These are phyloP conservation scores for Sitta carolinensis DNA, from an alignment of 2,797 vertebrate genomes.

Conservation along the genomic window DNA sequence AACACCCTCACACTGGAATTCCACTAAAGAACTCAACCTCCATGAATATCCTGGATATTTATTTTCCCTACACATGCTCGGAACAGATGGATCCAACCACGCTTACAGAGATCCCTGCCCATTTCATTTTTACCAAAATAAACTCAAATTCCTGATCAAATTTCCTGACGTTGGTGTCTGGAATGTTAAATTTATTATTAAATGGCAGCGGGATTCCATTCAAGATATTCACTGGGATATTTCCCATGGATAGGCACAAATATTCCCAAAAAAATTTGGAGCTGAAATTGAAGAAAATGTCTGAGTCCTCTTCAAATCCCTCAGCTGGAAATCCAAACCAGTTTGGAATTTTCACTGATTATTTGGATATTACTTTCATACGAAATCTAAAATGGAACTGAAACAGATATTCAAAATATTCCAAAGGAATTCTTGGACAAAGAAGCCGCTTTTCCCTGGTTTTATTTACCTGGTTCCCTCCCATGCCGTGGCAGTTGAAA, in stretches of 20 bases:
- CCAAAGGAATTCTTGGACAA: not conserved
- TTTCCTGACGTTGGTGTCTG: rapidly evolving
- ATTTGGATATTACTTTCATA: not conserved
- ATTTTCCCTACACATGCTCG: not conserved
- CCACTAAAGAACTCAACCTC: not conserved
- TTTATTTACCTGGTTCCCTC: conserved; percentile 92
- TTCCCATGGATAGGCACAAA: rapidly evolving
- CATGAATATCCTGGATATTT: not conserved
- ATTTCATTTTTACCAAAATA: rapidly evolving
- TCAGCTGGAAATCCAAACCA: rapidly evolving
- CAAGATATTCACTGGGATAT: not conserved
- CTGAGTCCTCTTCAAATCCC: not conserved
- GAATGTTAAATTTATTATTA: not conserved
- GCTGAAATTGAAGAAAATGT: not conserved
- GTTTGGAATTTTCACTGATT: not conserved
- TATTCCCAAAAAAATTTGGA: rapidly evolving
- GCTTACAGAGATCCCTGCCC: not conserved
- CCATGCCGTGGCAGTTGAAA: conserved; percentile 99
- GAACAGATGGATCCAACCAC: not conserved
- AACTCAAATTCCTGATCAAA: not conserved
- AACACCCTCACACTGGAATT: rapidly evolving
- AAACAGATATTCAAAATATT: rapidly evolving
- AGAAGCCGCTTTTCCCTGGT: rapidly evolving
- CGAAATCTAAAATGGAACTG: rapidly evolving
- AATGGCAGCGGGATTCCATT: not conserved